A percentile compares a stretch with the other conserved stretches of the same genome.
phyloP scores from a whole-genome alignment of 2,113 vertebrate species.

The Pseudolaguvia tuberculata region DNA sequence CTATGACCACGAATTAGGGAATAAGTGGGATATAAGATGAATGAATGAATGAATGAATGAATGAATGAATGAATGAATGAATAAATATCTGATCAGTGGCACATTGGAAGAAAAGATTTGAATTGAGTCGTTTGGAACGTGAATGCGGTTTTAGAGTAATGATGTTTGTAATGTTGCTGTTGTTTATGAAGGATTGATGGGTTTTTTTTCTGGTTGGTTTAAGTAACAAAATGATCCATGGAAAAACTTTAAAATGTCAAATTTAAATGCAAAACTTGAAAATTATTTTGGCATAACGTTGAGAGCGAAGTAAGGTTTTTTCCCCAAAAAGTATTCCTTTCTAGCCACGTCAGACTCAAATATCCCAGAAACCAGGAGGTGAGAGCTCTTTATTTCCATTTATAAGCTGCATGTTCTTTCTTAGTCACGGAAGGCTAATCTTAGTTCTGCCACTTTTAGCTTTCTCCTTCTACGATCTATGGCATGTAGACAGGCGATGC shows the following conservation, averaged over 20 bases:
- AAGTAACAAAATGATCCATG: not conserved
- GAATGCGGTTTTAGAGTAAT: too few relatives aligned
- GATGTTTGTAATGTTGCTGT: not conserved
- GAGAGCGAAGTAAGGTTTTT: too few relatives aligned
- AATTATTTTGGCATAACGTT: not conserved
- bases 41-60: too few relatives aligned
- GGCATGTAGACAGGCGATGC: slow-evolving; percentile 21
- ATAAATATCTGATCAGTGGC: too few relatives aligned
- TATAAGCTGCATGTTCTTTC: slow-evolving; percentile 35
- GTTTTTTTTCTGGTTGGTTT: too few relatives aligned
- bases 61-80: too few relatives aligned
- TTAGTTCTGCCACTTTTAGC: slow-evolving; percentile 38
- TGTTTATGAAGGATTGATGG: not conserved
- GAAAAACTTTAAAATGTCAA: not conserved
- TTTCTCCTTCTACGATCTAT: slow-evolving; percentile 4
- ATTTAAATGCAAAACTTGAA: not conserved
- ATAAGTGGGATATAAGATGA: too few relatives aligned
- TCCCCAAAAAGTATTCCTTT: not conserved
- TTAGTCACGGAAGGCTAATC: slow-evolving; percentile 31
- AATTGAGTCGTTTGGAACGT: too few relatives aligned
- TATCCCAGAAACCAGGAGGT: slow-evolving; percentile 30
- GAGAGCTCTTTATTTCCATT: slow-evolving; percentile 42
- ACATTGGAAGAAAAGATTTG: too few relatives aligned
- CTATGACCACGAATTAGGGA: too few relatives aligned
- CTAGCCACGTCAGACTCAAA: slow-evolving; percentile 40